These are phyloP conservation scores for Astropecten irregularis DNA, from an alignment of 53 echinoderm and acorn worm species.

Conservation along the genomic window DNA sequence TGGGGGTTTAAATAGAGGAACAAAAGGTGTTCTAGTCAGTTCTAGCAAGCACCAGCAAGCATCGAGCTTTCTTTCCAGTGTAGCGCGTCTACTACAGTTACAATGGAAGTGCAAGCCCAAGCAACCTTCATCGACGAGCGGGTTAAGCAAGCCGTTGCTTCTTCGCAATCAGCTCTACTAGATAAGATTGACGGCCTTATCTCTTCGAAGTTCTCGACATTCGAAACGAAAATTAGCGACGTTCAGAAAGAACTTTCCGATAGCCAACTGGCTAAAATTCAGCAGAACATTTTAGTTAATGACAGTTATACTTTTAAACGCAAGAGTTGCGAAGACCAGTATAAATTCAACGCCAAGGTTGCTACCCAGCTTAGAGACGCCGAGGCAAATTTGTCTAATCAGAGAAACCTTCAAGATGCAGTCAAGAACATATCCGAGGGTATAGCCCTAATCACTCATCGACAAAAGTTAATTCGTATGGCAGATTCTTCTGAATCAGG, in stretches of 20 bases:
- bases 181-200: background rate
- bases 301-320: background rate
- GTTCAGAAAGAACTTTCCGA: background rate
- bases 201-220: background rate
- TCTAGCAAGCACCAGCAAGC: too few relatives aligned
- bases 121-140: background rate
- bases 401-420: background rate
- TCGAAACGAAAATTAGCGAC: background rate
- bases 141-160: background rate
- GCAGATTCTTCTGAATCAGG: background rate
- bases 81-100: too few relatives aligned
- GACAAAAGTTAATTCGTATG: background rate
- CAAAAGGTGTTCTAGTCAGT: too few relatives aligned
- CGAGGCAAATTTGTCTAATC: background rate
- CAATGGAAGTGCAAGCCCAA: background rate
- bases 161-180: background rate
- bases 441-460: background rate
- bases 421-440: background rate
- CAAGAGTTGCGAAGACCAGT: background rate
- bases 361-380: slow-evolving; percentile 1
- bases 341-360: background rate
- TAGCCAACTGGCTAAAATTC: background rate
- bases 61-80: too few relatives aligned
- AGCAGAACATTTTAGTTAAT: slow-evolving; percentile 2
- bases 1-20: too few relatives aligned